Conservation (phyloP, 2,888 invertebrate species). For the Ptychoptera albimana region DNA sequence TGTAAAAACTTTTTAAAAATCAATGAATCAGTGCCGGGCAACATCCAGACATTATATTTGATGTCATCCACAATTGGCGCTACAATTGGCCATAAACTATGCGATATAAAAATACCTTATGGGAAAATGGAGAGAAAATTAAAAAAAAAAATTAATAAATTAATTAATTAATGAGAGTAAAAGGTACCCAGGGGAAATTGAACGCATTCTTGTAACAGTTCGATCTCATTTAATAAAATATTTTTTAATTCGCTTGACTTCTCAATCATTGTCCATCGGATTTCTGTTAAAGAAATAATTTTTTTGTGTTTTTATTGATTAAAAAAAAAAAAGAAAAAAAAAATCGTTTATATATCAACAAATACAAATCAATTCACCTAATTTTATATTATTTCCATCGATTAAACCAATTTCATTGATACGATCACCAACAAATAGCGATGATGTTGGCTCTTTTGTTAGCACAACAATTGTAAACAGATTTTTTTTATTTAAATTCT, state of each 20-base stretch:
- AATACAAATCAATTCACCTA: too few relatives aligned
- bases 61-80: slow-evolving; percentile 22
- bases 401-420: slow-evolving; percentile 26
- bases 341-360: too few relatives aligned
- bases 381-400: slow-evolving; percentile 15
- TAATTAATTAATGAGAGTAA: background rate
- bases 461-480: slow-evolving; percentile 23
- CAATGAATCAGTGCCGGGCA: slow-evolving; percentile 19
- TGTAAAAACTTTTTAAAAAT: slow-evolving; percentile 26
- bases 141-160: background rate
- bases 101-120: slow-evolving; percentile 6
- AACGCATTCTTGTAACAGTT: slow-evolving; percentile 26
- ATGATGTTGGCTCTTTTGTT: slow-evolving; percentile 24
- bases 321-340: too few relatives aligned
- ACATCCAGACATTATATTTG: slow-evolving; percentile 29
- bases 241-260: slow-evolving; percentile 16
- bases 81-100: slow-evolving; percentile 10
- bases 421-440: slow-evolving; percentile 26
- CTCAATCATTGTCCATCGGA: background rate
- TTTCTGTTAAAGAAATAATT: background rate
- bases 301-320: background rate
- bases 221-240: slow-evolving; percentile 25
- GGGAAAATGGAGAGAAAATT: background rate
- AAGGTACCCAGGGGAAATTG: slow-evolving; percentile 22
- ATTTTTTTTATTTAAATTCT: slow-evolving; percentile 12